Base-by-base conservation (phyloP, 1,140 invertebrate genomes). In the Orius laevigatus region DNA sequence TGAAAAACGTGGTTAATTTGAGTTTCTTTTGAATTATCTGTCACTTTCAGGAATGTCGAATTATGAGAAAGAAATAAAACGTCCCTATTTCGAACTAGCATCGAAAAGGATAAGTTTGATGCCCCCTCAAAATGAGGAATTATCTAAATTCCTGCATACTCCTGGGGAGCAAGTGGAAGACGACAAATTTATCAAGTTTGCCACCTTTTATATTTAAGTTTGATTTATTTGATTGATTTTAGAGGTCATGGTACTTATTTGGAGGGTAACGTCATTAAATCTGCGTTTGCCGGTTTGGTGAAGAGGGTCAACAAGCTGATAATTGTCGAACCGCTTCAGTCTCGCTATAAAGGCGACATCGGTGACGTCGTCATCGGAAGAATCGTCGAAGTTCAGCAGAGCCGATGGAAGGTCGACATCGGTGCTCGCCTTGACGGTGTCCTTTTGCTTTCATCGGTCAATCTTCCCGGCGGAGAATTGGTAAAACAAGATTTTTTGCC, bases 181-280 rank as follows among this genome's bases (percentile, higher is more conserved):
- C 16, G 19, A 19, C 12, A n/a, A 36, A 12, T 10, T 15, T 8
- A 25, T 25, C 8, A 25, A 25, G 25, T 25, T 25, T 25, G 25
- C 8, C 8, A n/a, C 25, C 8, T 39, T 18, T 12, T 35, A 8
- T 18, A 8, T 35, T 45, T 25, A 15, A 20, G 31, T 39, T 40
- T 1, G 38, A 35, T 16, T 12, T 1, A 4, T 8, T 19, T 48
- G 8, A 52, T 20, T 54, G n/a, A 47, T 46, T 52, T 5, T 40
- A 93, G 93, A 61, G 94, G 95, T 5, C 95, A 98, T 73, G 95
- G 95, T 36, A 98, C 94, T 1, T 97, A 91, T 59, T 72, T 81
- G 38, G 68, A 75, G 46, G 79, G 83, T 56, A 82, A 83, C 38
- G 72, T 70, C 34, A 68, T 98, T 2, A 78, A 86, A 63, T 79